These are phyloP conservation scores for Cassiopea andromeda DNA, from an alignment of 30 jellyfish, hydroid and myxozoan species.

Conservation along the genomic window DNA sequence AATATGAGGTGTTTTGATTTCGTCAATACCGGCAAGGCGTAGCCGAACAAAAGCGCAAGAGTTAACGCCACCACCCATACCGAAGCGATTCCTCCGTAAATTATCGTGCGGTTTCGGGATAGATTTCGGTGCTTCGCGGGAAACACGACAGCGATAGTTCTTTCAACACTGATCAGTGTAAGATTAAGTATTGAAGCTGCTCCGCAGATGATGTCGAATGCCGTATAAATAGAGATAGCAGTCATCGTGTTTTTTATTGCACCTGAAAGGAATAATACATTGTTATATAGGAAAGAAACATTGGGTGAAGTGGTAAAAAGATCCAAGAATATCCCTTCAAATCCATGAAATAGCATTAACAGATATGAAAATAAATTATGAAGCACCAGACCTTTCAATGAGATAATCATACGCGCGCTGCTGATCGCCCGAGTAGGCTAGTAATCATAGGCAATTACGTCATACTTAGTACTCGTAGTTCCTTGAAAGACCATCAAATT, in stretches of 20 bases:
- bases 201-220: slow-evolving; percentile 84
- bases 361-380: too few relatives aligned
- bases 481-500: too few relatives aligned
- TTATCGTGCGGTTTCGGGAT: slow-evolving; percentile 66
- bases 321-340: too few relatives aligned
- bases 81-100: slow-evolving; percentile 65
- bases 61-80: slow-evolving; percentile 67
- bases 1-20: slow-evolving; percentile 13
- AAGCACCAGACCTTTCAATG: too few relatives aligned
- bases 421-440: too few relatives aligned
- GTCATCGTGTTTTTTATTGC: slow-evolving; percentile 23
- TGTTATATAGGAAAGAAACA: background rate
- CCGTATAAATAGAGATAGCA: slow-evolving; percentile 39
- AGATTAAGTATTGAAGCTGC: slow-evolving; percentile 79
- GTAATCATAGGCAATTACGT: too few relatives aligned
- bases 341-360: too few relatives aligned
- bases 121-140: slow-evolving; percentile 81
- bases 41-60: slow-evolving; percentile 61
- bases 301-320: background rate
- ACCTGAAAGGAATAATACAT: slow-evolving; percentile 11
- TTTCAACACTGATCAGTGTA: slow-evolving; percentile 67
- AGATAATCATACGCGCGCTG: too few relatives aligned
- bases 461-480: too few relatives aligned
- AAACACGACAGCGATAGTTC: slow-evolving; percentile 63
- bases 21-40: slow-evolving; percentile 21